Base-by-base conservation (phyloP, 2,888 invertebrate species). In the Asteroscopus sphinx region DNA sequence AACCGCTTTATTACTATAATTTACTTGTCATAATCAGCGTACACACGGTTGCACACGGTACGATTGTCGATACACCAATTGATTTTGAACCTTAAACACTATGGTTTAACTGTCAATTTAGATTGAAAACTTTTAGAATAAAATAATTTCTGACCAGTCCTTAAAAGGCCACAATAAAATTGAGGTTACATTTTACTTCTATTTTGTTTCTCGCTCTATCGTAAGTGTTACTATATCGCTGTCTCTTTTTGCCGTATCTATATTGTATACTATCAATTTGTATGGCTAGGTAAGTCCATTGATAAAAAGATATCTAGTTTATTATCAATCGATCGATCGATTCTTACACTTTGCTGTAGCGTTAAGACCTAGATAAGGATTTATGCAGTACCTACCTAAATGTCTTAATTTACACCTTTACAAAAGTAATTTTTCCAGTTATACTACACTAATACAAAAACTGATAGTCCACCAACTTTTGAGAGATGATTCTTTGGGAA, bases 11-110 rank as follows among this genome's bases (percentile, higher is more conserved):
- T 85, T 85, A 83, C 77, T 79, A 83, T 83, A 84, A 85, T 85
- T 85, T 82, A 83, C 79, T 81, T 79, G 82, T 86, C 83, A 85
- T 85, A 85, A 83, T 78, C 72, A 70, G 80, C 82, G 85, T 86
- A 81, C 79, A 81, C 79, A 83, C 79, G 80, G 70, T 85, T 89
- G 89, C 88, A 86, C 90, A 88, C 89, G 90, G 81, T 87, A 88
- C 89, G 65, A 66, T 79, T 77, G 41, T 65, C 35, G 8, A 17
- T 30, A 8, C 1, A n/a, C 6, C 70, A 76, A 44, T 33, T 46
- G 12, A 82, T 68, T 77, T 57, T 58, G 51, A 57, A 74, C 73
- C 65, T 74, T 82, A 79, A 48, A 0, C 0, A 0, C 0, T 11
- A 12, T 0, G 0, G 0, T 0, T 49, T 72, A 80, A 57, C 67